Percentiles rank a stretch among this genome's conserved stretches.
These are phyloP conservation scores for Suricata suricatta DNA, from an alignment of 2,113 vertebrate species.

Conservation along the genomic window DNA sequence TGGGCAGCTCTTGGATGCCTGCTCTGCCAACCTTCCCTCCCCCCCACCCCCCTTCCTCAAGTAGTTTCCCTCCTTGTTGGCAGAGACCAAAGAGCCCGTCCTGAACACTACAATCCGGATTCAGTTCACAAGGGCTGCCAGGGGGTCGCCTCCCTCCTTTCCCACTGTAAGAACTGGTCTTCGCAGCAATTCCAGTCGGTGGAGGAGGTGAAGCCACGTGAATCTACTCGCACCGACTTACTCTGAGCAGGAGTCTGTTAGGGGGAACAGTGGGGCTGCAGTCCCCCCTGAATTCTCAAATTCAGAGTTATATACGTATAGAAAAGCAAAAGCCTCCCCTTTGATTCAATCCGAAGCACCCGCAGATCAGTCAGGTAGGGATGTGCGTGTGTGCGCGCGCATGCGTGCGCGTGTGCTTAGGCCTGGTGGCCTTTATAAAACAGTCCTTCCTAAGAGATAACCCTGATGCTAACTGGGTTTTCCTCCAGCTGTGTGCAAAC, in stretches of 20 bases:
- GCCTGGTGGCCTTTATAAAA: background rate
- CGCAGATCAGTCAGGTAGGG: background rate
- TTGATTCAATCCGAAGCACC: background rate
- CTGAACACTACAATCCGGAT: background rate
- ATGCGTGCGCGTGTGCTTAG: background rate
- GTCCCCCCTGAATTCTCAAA: background rate
- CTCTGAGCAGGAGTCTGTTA: background rate
- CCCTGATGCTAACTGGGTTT: background rate
- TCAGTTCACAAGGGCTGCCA: background rate
- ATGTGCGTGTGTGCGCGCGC: background rate
- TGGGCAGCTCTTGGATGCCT: background rate
- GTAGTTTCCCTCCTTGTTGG: background rate
- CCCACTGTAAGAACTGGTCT: background rate
- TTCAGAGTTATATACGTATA: background rate
- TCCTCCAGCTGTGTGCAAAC: background rate
- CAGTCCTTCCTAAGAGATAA: constrained; percentile 2
- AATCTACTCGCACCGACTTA: background rate
- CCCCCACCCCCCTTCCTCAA: background rate
- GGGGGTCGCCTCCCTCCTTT: background rate
- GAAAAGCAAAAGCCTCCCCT: background rate
- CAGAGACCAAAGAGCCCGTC: background rate
- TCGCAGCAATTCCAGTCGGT: background rate
- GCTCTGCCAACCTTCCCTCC: background rate
- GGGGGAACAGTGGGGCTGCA: background rate
- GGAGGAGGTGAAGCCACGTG: background rate